These are phyloP conservation scores for Galemys pyrenaicus DNA, from an alignment of 2,113 vertebrate species.

Conservation along the genomic window DNA sequence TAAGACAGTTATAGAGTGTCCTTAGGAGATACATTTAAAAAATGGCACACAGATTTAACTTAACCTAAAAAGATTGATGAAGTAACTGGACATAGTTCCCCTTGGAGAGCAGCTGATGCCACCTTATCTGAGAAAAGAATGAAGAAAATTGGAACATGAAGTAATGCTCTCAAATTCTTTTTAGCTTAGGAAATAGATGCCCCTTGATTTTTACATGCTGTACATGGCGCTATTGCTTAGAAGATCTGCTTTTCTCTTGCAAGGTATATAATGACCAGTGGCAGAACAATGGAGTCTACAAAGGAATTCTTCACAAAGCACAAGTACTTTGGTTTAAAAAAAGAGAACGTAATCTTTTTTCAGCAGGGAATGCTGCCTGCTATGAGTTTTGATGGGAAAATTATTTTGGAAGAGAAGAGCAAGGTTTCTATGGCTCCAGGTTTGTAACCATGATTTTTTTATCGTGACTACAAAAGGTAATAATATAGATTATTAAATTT, in stretches of 20 bases:
- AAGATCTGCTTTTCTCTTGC: conserved; percentile 1
- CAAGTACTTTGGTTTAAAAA: conserved; percentile 92
- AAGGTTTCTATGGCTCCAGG: conserved; percentile 97
- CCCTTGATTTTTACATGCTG: background rate
- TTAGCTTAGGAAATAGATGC: background rate
- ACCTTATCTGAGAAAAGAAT: background rate
- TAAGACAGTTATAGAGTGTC: background rate
- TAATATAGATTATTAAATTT: background rate
- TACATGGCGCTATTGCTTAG: background rate
- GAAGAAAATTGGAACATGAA: background rate
- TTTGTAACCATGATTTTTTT: conserved; percentile 68
- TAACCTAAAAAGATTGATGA: background rate
- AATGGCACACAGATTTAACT: background rate
- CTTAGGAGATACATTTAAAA: background rate
- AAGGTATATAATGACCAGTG: conserved; percentile 99
- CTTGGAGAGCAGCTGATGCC: background rate
- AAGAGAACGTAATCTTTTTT: conserved; percentile 93
- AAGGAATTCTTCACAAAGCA: conserved; percentile 92
- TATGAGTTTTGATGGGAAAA: conserved; percentile 93
- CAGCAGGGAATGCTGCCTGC: conserved; percentile 99
- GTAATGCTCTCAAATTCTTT: background rate
- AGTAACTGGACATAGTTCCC: background rate
- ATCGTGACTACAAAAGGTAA: background rate
- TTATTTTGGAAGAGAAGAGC: conserved; percentile 94
- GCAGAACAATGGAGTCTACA: conserved; percentile 94